A percentile compares a stretch with the other conserved stretches of the same genome.
phyloP scores from a whole-genome alignment of 2,113 vertebrate species.

The Thymallus thymallus region DNA sequence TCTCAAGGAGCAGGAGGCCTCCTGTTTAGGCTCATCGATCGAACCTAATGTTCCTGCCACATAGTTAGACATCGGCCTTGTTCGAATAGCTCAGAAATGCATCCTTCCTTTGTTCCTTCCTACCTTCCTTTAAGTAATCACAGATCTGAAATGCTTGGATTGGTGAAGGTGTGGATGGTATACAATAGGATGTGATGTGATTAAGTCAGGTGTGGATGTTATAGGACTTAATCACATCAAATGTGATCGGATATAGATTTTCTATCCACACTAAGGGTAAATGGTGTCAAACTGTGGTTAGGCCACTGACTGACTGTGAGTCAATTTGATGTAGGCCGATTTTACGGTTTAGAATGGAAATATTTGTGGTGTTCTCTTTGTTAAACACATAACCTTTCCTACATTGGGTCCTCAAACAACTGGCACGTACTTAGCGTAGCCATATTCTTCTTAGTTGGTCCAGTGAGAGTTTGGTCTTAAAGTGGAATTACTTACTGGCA shows the following conservation, averaged over 20 bases:
- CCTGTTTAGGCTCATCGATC: not conserved
- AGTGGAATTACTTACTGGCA: not conserved
- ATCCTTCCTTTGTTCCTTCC: too few relatives aligned
- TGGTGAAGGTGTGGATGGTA: too few relatives aligned
- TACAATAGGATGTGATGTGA: too few relatives aligned
- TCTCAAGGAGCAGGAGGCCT: not conserved
- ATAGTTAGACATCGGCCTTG: too few relatives aligned
- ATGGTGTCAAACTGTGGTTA: constrained; percentile 40
- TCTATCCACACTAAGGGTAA: constrained; percentile 40
- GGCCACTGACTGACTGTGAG: constrained; percentile 31
- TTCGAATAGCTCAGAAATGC: too few relatives aligned
- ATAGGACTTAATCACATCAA: too few relatives aligned
- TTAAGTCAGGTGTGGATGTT: too few relatives aligned
- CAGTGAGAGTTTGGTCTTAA: too few relatives aligned
- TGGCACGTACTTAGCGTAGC: too few relatives aligned
- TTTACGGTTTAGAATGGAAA: constrained; percentile 55
- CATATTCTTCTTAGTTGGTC: too few relatives aligned
- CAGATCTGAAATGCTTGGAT: too few relatives aligned
- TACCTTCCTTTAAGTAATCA: too few relatives aligned
- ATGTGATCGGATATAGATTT: constrained; percentile 23
- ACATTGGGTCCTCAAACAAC: not conserved
- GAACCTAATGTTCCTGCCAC: not conserved
- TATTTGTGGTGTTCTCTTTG: constrained; percentile 35
- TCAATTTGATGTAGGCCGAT: constrained; percentile 24
- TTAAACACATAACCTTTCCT: not conserved